These are phyloP conservation scores for Pantherophis vulpinus DNA, from an alignment of 2,797 vertebrate genomes.

Conservation along the genomic window DNA sequence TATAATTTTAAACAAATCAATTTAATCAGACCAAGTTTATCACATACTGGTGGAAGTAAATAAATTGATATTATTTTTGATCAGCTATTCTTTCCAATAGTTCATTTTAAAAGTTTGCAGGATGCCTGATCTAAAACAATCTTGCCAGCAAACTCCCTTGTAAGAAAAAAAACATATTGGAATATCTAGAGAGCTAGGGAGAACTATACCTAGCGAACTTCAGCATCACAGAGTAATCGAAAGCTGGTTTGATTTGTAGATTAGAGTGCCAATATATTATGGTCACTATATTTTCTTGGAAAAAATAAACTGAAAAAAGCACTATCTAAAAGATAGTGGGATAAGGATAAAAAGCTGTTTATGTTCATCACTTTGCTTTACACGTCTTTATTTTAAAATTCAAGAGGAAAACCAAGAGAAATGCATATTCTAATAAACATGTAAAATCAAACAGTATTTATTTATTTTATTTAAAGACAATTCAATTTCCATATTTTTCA, in stretches of 20 bases:
- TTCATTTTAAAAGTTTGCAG: neutral
- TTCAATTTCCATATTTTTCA: neutral
- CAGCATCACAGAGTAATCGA: neutral
- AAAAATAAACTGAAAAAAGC: neutral
- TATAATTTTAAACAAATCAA: neutral
- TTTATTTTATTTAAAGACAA: neutral
- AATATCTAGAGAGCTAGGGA: accelerated
- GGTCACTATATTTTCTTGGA: neutral
- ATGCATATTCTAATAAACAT: neutral
- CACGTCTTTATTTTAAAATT: neutral
- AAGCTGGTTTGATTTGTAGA: neutral
- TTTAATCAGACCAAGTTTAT: neutral
- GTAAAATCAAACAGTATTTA: neutral
- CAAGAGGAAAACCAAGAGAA: neutral
- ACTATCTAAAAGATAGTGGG: neutral
- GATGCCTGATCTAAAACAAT: neutral
- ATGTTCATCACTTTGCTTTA: neutral
- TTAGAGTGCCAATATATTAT: neutral
- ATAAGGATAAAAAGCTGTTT: neutral
- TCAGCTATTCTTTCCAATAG: neutral
- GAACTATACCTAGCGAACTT: neutral
- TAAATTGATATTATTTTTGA: neutral
- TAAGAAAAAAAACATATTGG: neutral
- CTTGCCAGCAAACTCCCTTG: neutral
- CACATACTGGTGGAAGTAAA: neutral